Conservation (phyloP, 2,888 invertebrate genomes). For the Thymelicus sylvestris region DNA sequence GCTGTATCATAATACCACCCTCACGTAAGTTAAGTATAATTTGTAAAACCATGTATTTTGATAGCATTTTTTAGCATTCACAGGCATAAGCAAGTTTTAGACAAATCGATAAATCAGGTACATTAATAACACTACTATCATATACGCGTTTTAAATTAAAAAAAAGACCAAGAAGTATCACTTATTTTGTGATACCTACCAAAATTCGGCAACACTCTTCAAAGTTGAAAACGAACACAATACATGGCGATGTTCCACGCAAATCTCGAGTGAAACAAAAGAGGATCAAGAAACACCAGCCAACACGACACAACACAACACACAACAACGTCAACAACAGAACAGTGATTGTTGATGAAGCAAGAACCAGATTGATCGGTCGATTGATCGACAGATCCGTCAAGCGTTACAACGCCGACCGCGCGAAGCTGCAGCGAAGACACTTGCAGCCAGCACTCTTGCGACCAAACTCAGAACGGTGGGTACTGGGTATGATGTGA, state of each 20-base stretch:
- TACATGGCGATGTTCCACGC: neutral
- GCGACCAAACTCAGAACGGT: constrained; percentile 72
- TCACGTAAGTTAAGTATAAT: too few species aligned
- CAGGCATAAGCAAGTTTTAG: too few species aligned
- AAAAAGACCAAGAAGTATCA: neutral
- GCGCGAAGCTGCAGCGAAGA: constrained; percentile 67
- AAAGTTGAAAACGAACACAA: neutral
- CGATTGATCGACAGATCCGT: constrained; percentile 66
- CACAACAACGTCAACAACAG: neutral
- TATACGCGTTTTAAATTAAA: too few species aligned
- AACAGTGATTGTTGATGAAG: neutral
- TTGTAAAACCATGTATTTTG: too few species aligned
- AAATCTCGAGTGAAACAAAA: neutral
- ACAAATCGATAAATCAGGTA: too few species aligned
- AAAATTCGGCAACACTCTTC: neutral
- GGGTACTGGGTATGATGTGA: constrained; percentile 52
- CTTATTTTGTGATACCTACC: neutral
- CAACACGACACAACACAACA: neutral
- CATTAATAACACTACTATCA: too few species aligned
- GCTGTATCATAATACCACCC: too few species aligned
- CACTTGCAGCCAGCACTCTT: constrained; percentile 69
- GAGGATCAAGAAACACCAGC: constrained; percentile 3
- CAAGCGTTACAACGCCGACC: constrained; percentile 52
- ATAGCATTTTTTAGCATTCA: too few species aligned
- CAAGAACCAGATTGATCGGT: constrained; percentile 43